A percentile compares a stretch with the other conserved stretches of the same genome.
phyloP scores from a whole-genome alignment of 2,113 vertebrate genomes.

The Megaceryle torquata region DNA sequence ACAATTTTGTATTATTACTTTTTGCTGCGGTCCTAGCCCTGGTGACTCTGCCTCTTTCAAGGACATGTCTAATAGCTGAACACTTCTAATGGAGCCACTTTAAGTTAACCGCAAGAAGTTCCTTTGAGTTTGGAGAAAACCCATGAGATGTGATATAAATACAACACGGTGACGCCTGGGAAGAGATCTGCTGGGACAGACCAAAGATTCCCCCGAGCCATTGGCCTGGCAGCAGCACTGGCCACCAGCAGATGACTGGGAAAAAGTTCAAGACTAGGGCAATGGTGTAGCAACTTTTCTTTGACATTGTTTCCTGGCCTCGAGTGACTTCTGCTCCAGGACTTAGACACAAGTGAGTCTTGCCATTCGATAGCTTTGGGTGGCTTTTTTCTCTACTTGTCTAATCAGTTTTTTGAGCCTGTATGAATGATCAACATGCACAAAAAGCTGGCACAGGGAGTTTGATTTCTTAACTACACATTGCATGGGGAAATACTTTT shows the following conservation, averaged over 20 bases:
- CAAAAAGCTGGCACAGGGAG: not conserved
- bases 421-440: not conserved
- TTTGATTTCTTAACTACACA: not conserved
- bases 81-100: not conserved
- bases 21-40: not conserved
- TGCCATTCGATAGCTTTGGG: not conserved
- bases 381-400: not conserved
- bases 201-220: not conserved
- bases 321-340: not conserved
- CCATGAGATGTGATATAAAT: not conserved
- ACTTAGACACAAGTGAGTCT: not conserved
- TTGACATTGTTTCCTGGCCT: not conserved
- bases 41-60: not conserved
- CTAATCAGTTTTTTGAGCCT: not conserved
- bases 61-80: not conserved
- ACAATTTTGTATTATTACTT: not conserved
- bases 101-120: not conserved
- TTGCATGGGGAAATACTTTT: not conserved
- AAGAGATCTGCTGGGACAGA: not conserved
- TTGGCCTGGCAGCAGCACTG: not conserved
- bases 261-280: not conserved
- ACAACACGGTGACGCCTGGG: accelerated
- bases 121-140: not conserved
- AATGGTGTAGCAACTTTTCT: not conserved
- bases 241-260: not conserved